Conservation (phyloP, 1,140 invertebrate species). For the Drosophila subobscura region DNA sequence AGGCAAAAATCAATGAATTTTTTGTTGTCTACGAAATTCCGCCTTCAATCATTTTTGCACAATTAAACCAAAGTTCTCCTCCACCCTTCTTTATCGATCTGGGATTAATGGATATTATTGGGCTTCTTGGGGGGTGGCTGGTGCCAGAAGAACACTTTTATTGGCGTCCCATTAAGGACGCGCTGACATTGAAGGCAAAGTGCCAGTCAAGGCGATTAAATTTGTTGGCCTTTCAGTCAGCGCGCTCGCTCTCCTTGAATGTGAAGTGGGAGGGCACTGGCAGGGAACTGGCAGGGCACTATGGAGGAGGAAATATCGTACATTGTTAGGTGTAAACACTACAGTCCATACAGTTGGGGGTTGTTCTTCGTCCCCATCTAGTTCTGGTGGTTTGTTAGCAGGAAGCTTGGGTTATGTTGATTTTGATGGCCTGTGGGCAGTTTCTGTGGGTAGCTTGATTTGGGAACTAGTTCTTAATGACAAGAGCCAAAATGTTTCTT, state of each 20-base stretch:
- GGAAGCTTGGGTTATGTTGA: too few relatives aligned
- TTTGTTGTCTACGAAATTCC: constrained; percentile 13
- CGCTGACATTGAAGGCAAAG: constrained; percentile 47
- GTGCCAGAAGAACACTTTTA: constrained; percentile 38
- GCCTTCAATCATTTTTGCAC: constrained; percentile 46
- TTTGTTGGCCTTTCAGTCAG: constrained; percentile 30
- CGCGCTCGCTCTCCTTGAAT: neutral
- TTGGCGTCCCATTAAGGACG: constrained; percentile 48
- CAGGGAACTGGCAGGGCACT: neutral
- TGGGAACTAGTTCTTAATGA: too few relatives aligned
- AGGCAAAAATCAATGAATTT: constrained; percentile 39
- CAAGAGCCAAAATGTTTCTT: too few relatives aligned
- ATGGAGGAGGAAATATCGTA: neutral
- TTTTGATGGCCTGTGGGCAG: too few relatives aligned
- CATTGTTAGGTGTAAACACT: too few relatives aligned
- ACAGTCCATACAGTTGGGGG: too few relatives aligned
- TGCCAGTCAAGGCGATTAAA: constrained; percentile 48
- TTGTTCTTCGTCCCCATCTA: too few relatives aligned
- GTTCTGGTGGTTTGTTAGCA: too few relatives aligned
- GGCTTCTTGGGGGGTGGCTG: neutral
- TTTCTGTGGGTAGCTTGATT: too few relatives aligned
- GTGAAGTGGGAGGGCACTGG: constrained; percentile 4
- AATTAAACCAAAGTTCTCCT: constrained; percentile 39
- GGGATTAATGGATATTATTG: constrained; percentile 36
- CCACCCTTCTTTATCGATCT: constrained; percentile 48